Evolutionary conservation across 2,888 invertebrate species (phyloP).

Genomic region (Dione vanillae): DNA sequence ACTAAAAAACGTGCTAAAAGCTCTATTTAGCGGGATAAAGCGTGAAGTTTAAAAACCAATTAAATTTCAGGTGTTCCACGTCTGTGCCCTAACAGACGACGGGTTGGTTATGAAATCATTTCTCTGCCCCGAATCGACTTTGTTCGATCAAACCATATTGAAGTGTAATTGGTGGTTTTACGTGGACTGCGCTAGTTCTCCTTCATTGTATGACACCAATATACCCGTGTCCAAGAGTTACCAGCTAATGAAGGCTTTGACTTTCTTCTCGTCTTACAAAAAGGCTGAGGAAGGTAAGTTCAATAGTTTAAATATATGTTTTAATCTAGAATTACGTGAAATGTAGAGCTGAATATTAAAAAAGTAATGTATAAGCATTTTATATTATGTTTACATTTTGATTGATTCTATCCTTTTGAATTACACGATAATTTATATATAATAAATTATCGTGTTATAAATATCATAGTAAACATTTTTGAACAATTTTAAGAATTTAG

Average conservation of each 20-base stretch:
- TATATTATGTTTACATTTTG: no score
- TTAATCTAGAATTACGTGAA: no score
- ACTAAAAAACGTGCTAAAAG: no score
- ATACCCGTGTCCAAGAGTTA: conserved; percentile 96
- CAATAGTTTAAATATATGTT: no score
- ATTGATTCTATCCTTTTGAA: no score
- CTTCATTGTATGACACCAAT: conserved; percentile 93
- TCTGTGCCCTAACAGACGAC: conserved; percentile 94
- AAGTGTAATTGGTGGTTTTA: conserved; percentile 98
- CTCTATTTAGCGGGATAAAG: background rate
- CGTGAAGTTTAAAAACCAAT: background rate
- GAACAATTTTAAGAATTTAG: no score
- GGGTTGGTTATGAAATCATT: conserved; percentile 96
- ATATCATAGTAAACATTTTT: no score
- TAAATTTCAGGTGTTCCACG: conserved; percentile 91
- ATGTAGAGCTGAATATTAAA: no score
- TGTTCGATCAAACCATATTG: conserved; percentile 95
- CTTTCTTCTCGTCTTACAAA: conserved; percentile 94
- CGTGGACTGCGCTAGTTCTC: conserved; percentile 93
- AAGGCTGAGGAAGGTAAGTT: conserved; percentile 81
- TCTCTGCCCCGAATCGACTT: conserved; percentile 94
- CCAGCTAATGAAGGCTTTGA: conserved; percentile 94
- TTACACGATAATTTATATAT: no score
- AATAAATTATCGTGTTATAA: no score
- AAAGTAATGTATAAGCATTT: no score